Evolutionary conservation across 2,888 invertebrate genomes (phyloP).

Genomic region (Philereme vetulata): DNA sequence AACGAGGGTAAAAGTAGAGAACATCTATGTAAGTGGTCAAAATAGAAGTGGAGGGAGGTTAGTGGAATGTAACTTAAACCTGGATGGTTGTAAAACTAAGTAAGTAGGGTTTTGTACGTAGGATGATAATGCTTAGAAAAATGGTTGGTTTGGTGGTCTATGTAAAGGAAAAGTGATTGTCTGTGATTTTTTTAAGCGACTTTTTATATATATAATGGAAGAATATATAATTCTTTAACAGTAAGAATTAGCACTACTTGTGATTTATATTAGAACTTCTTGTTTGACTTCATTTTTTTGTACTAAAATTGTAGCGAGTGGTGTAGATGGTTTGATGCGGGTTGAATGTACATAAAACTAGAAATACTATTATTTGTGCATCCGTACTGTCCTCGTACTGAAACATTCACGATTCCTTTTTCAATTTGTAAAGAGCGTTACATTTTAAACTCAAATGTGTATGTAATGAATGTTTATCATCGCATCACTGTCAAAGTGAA

Average conservation of each 20-base stretch:
- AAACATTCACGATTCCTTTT: conserved; percentile 13
- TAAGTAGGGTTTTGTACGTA: conserved; percentile 82
- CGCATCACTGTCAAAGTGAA: background rate
- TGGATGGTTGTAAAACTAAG: conserved; percentile 83
- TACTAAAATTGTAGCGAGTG: conserved; percentile 67
- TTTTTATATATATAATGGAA: conserved; percentile 82
- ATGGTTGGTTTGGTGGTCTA: conserved; percentile 79
- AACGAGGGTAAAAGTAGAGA: conserved; percentile 61
- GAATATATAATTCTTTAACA: conserved; percentile 81
- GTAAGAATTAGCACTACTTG: conserved; percentile 84
- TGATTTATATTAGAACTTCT: conserved; percentile 83
- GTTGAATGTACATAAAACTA: conserved; percentile 74
- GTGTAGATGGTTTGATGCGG: conserved; percentile 65
- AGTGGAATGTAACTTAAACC: conserved; percentile 72
- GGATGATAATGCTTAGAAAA: conserved; percentile 79
- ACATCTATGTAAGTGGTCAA: conserved; percentile 59
- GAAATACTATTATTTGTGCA: conserved; percentile 40
- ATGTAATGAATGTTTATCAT: background rate
- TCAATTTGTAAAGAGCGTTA: background rate
- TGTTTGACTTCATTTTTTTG: conserved; percentile 77
- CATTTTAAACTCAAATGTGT: background rate
- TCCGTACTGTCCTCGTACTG: conserved; percentile 38
- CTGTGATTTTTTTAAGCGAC: conserved; percentile 85
- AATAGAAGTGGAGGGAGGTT: conserved; percentile 53
- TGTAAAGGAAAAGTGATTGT: conserved; percentile 83